Evolutionary conservation across 2,797 vertebrate species (phyloP).

Genomic region (Danio aesculapii): DNA sequence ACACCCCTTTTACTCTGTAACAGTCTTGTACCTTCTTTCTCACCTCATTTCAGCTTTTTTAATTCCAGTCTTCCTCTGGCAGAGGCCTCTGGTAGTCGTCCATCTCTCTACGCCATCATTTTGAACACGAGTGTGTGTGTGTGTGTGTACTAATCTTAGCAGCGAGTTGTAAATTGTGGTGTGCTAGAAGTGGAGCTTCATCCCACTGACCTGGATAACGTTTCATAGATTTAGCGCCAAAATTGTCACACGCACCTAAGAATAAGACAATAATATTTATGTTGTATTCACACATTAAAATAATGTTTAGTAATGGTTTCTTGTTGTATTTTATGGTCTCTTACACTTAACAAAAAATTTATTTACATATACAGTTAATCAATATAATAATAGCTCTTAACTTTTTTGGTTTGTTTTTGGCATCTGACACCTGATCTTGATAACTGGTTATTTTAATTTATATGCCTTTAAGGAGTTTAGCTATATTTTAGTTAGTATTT

Average conservation of each 20-base stretch:
- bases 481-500: too few species aligned
- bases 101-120: background rate
- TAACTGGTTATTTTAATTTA: too few species aligned
- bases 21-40: slow-evolving; percentile 66
- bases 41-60: slow-evolving; percentile 47
- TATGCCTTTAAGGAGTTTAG: too few species aligned
- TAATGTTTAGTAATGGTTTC: background rate
- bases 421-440: too few species aligned
- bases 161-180: slow-evolving; percentile 75
- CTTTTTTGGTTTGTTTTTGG: too few species aligned
- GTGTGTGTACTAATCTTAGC: slow-evolving; percentile 69
- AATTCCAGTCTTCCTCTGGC: slow-evolving; percentile 35
- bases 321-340: background rate
- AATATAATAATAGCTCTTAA: too few species aligned
- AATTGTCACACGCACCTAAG: slow-evolving; percentile 5
- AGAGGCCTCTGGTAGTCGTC: background rate
- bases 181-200: slow-evolving; percentile 64
- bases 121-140: slow-evolving; percentile 6
- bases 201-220: slow-evolving; percentile 74
- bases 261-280: background rate
- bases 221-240: slow-evolving; percentile 69
- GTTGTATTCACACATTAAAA: background rate
- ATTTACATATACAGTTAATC: too few species aligned
- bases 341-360: too few species aligned
- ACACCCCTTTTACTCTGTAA: slow-evolving; percentile 59